Evolutionary conservation across 2,888 invertebrate genomes (phyloP).

Genomic region (Encarsia formosa): DNA sequence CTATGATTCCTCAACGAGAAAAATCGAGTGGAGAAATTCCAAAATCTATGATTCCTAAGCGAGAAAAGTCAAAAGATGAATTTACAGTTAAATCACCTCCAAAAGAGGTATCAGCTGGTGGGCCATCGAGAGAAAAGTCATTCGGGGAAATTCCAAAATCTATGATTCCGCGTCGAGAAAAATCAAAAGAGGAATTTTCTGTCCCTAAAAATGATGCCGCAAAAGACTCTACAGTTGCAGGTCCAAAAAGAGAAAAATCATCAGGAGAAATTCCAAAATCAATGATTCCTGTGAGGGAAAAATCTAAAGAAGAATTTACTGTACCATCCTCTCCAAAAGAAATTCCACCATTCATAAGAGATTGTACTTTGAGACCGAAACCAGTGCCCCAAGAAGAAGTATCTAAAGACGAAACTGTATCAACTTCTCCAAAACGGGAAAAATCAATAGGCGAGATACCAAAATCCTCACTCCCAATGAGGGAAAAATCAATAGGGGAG

Average conservation of each 20-base stretch:
- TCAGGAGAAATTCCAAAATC: constrained; percentile 2
- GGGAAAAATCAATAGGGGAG: constrained; percentile 14
- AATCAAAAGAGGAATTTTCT: constrained; percentile 14
- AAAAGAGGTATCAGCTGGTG: background rate
- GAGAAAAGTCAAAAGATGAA: constrained; percentile 14
- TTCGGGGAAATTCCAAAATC: constrained; percentile 14
- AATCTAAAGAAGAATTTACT: constrained; percentile 9
- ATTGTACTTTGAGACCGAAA: too few relatives aligned
- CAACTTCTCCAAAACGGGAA: constrained; percentile 1
- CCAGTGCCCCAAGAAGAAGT: too few relatives aligned
- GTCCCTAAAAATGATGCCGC: background rate
- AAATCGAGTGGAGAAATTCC: constrained; percentile 8
- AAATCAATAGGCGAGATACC: constrained; percentile 12
- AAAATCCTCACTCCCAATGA: constrained; percentile 10
- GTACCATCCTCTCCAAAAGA: background rate
- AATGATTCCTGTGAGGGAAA: background rate
- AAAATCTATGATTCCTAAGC: constrained; percentile 9
- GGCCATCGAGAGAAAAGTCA: constrained; percentile 7
- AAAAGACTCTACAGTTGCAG: background rate
- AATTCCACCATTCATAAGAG: too few relatives aligned
- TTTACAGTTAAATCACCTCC: constrained; percentile 2
- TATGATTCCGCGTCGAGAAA: constrained; percentile 17
- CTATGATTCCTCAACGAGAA: constrained; percentile 11
- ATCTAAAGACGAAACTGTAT: background rate
- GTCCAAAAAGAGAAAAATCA: background rate